Evolutionary conservation across 2,797 vertebrate genomes (phyloP).

Genomic region (Chaetophractus vellerosus): DNA sequence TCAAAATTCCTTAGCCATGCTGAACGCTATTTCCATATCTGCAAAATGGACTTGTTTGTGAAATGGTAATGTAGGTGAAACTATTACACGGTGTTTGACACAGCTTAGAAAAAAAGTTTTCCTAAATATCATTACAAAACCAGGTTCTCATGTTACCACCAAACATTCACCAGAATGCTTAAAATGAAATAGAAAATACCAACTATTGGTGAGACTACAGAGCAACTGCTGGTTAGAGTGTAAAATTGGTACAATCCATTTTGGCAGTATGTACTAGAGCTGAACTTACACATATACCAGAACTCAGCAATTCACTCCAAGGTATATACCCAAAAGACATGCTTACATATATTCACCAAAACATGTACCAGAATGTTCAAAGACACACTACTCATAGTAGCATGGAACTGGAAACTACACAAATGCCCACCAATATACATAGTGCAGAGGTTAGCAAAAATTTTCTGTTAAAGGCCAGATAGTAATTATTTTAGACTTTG

Average conservation of each 20-base stretch:
- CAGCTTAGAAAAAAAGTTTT: background rate
- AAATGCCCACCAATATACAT: background rate
- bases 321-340: background rate
- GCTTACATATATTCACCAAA: background rate
- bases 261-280: background rate
- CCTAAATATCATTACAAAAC: slow-evolving; percentile 22
- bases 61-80: background rate
- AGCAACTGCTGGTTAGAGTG: background rate
- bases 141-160: background rate
- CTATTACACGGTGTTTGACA: background rate
- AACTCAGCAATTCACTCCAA: background rate
- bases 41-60: background rate
- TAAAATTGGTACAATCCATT: background rate
- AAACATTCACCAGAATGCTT: background rate
- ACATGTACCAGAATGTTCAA: background rate
- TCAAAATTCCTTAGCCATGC: background rate
- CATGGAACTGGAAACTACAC: background rate
- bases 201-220: background rate
- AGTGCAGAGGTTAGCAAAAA: background rate
- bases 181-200: background rate
- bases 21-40: background rate
- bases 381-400: background rate
- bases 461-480: background rate
- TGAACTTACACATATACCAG: background rate
- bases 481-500: slow-evolving; percentile 37